These are phyloP conservation scores for Carposina sasakii DNA, from an alignment of 1,140 invertebrate species.

Conservation along the genomic window DNA sequence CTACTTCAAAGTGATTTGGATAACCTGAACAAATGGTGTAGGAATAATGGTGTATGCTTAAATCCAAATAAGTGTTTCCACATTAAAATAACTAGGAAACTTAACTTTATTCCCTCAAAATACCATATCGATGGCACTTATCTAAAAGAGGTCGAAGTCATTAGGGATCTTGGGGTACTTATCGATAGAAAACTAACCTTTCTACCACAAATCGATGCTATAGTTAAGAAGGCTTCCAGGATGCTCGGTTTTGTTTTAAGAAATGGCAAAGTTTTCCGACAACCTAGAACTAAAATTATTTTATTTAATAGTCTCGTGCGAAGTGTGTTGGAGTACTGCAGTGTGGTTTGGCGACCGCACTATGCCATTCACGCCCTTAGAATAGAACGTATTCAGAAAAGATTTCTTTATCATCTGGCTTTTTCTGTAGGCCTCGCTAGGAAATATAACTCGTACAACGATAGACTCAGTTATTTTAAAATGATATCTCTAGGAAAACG, in stretches of 20 bases:
- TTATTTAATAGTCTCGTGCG: constrained; percentile 5
- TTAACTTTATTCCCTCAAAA: background rate
- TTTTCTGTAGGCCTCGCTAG: constrained; percentile 4
- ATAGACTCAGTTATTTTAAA: constrained; percentile 4
- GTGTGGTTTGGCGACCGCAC: constrained; percentile 14
- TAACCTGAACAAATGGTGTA: background rate
- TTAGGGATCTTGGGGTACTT: background rate
- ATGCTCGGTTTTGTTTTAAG: background rate
- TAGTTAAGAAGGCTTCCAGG: background rate
- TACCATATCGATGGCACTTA: background rate
- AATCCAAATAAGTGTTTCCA: constrained; percentile 4
- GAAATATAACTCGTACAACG: background rate
- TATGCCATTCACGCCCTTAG: constrained; percentile 8
- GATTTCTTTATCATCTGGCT: constrained; percentile 15
- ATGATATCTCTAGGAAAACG: constrained; percentile 2
- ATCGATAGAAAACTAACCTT: background rate
- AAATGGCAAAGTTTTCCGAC: background rate
- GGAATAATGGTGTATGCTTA: background rate
- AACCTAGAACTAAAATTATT: background rate
- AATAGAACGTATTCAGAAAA: constrained; percentile 10
- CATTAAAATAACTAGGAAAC: background rate
- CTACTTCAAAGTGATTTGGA: background rate
- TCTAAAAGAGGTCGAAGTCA: background rate
- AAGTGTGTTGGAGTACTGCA: constrained; percentile 7
- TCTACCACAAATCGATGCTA: background rate